phyloP scores from a whole-genome alignment of 2,888 invertebrate species.

The Steinernema scapterisci region DNA sequence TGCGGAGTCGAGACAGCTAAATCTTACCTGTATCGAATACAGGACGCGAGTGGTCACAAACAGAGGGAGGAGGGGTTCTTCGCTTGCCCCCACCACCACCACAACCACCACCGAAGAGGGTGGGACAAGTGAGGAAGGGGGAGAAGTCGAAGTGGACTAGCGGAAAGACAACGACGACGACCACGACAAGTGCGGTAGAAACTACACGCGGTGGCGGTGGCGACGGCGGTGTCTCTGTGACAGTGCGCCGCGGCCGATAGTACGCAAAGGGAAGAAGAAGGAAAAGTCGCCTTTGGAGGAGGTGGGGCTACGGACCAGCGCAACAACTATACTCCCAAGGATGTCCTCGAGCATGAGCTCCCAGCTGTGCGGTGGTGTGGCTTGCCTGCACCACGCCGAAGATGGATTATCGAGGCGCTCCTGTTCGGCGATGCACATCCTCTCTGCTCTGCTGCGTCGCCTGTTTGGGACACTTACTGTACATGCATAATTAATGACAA shows the following conservation, averaged over 20 bases:
- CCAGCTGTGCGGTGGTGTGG: constrained; percentile 13
- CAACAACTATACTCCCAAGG: not conserved
- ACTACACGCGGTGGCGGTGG: not conserved
- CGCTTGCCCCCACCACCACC: no score
- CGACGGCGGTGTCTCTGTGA: not conserved
- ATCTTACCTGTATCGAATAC: constrained; percentile 28
- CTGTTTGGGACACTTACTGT: not conserved
- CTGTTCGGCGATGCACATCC: no score
- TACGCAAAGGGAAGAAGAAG: constrained; percentile 18
- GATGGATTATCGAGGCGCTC: constrained; percentile 5
- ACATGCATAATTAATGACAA: constrained; percentile 23
- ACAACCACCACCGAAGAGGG: no score
- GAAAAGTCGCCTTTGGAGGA: constrained; percentile 15
- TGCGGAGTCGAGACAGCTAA: constrained; percentile 5
- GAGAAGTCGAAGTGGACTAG: constrained; percentile 2
- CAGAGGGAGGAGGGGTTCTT: not conserved
- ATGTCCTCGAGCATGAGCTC: constrained; percentile 28
- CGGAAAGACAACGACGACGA: no score
- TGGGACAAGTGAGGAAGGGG: not conserved
- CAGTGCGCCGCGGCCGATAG: not conserved
- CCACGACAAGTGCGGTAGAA: constrained; percentile 22
- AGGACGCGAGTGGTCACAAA: constrained; percentile 21
- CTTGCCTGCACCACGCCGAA: no score
- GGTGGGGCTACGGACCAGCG: constrained; percentile 11
- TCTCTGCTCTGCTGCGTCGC: not conserved